Evolutionary conservation across 35 echinoderm and acorn worm genomes (phyloP).

Genomic region (Lytechinus variegatus): DNA sequence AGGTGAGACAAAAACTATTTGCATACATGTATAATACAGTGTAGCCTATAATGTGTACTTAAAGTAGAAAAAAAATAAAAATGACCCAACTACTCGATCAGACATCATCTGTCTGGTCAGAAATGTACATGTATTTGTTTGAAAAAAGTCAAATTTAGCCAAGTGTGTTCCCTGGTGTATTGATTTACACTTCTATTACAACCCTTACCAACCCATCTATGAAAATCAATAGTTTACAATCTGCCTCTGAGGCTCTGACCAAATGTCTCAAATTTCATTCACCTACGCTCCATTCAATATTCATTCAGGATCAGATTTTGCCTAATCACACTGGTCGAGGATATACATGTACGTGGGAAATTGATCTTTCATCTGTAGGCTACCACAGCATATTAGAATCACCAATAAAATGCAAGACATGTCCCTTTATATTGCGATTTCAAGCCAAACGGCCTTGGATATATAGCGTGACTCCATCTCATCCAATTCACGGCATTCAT

Average conservation of each 20-base stretch:
- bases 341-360: neutral
- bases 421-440: neutral
- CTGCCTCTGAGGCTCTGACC: slow-evolving; percentile 7
- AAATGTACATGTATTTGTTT: neutral
- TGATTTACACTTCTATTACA: slow-evolving; percentile 6
- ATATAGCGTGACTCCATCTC: neutral
- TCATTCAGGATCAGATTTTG: neutral
- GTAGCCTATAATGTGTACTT: too few species aligned
- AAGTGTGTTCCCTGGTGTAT: neutral
- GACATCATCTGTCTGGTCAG: neutral
- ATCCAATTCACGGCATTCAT: neutral
- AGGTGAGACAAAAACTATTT: too few species aligned
- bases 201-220: neutral
- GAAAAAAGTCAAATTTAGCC: neutral
- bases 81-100: too few species aligned
- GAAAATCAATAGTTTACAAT: neutral
- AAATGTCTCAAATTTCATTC: neutral
- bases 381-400: neutral
- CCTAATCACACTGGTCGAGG: neutral
- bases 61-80: too few species aligned
- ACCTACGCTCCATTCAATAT: neutral
- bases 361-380: neutral
- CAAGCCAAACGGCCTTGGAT: neutral
- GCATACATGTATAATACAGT: too few species aligned
- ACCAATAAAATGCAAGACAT: neutral